Percentiles rank a stretch among this genome's conserved stretches.
Evolutionary conservation across 2,888 invertebrate species (phyloP).

Genomic region (Rhagonycha lutea): DNA sequence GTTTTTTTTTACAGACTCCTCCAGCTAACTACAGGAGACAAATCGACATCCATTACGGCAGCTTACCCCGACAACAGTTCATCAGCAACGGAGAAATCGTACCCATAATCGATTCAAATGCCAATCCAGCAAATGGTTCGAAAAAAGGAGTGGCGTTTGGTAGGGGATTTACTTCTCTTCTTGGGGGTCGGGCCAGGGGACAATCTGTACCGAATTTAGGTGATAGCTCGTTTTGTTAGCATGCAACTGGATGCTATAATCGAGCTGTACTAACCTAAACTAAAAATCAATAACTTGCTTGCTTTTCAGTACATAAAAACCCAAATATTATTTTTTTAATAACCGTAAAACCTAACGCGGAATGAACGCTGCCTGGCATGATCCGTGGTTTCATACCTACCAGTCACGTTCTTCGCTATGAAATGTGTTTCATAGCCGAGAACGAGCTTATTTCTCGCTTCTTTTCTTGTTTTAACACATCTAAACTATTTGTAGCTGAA

Average conservation of each 20-base stretch:
- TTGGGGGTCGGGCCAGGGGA: conserved; percentile 71
- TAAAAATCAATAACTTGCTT: conserved; percentile 3
- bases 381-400: background rate
- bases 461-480: background rate
- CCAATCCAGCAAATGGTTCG: conserved; percentile 55
- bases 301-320: background rate
- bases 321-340: background rate
- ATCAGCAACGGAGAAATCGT: conserved; percentile 52
- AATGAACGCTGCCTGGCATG: background rate
- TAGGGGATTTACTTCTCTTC: conserved; percentile 60
- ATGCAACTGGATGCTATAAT: conserved; percentile 30
- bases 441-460: background rate
- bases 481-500: conserved; percentile 60
- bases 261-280: conserved; percentile 31
- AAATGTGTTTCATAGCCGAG: background rate
- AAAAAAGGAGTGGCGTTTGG: conserved; percentile 77
- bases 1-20: conserved; percentile 66
- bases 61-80: conserved; percentile 73
- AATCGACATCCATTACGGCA: conserved; percentile 78
- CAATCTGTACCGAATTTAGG: conserved; percentile 93
- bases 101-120: conserved; percentile 50
- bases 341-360: background rate
- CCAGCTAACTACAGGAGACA: conserved; percentile 76
- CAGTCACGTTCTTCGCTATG: background rate
- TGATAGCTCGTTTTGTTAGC: conserved; percentile 54